Evolutionary conservation across 2,113 vertebrate genomes (phyloP).

Genomic region (Gavia stellata): DNA sequence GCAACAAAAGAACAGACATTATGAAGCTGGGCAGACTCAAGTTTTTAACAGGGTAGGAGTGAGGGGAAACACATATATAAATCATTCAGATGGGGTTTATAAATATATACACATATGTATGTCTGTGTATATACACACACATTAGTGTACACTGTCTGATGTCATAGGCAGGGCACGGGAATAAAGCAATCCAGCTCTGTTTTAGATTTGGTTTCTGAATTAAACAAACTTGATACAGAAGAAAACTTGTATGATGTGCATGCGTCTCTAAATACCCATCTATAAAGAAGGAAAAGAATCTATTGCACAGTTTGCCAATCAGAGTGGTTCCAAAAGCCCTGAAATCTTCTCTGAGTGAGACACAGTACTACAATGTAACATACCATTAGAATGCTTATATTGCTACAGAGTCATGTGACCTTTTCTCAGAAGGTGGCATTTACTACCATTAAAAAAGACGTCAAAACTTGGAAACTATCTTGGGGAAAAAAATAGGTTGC

Average conservation of each 20-base stretch:
- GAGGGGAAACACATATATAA: not conserved
- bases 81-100: not conserved
- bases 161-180: not conserved
- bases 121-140: not conserved
- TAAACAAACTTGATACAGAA: not conserved
- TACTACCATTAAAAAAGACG: not conserved
- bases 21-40: not conserved
- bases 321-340: not conserved
- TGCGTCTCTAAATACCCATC: not conserved
- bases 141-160: not conserved
- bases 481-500: not conserved
- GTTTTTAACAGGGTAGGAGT: not conserved
- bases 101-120: not conserved
- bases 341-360: not conserved
- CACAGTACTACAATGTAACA: not conserved
- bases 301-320: not conserved
- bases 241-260: not conserved
- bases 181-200: not conserved
- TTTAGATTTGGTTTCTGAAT: not conserved
- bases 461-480: not conserved
- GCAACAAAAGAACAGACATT: slow-evolving; percentile 5
- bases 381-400: not conserved
- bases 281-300: not conserved
- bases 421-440: not conserved
- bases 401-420: not conserved